Evolutionary conservation across 2,888 invertebrate species (phyloP).

Genomic region (Trissonchulus sp.): DNA sequence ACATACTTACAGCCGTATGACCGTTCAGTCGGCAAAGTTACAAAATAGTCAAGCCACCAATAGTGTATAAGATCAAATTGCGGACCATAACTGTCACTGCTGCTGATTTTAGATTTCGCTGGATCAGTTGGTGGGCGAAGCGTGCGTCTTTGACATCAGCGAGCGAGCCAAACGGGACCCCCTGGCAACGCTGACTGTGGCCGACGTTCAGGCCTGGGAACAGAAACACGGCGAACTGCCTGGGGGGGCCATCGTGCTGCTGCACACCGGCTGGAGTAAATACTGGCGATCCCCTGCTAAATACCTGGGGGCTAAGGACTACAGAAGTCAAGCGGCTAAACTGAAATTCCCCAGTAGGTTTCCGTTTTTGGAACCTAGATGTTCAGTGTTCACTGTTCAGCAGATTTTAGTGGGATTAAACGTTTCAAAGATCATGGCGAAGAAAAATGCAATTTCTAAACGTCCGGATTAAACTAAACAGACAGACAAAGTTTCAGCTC

Average conservation of each 20-base stretch:
- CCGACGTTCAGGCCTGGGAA: background rate
- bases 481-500: too few species aligned
- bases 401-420: too few species aligned
- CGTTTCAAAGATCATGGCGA: too few species aligned
- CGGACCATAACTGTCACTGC: too few species aligned
- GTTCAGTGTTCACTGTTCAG: too few species aligned
- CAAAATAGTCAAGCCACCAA: too few species aligned
- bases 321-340: background rate
- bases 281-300: background rate
- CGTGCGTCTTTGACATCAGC: conserved; percentile 3
- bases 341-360: background rate
- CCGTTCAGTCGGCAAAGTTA: too few species aligned
- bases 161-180: background rate
- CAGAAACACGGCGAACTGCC: background rate
- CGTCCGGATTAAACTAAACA: too few species aligned
- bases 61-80: too few species aligned
- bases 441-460: too few species aligned
- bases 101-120: background rate
- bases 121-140: background rate
- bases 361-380: too few species aligned
- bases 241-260: background rate
- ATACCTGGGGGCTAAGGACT: background rate
- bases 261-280: background rate
- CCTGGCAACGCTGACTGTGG: background rate
- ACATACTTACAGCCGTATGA: too few species aligned